Conservation (phyloP, 2,113 vertebrate genomes). For the Tragulus kanchil region DNA sequence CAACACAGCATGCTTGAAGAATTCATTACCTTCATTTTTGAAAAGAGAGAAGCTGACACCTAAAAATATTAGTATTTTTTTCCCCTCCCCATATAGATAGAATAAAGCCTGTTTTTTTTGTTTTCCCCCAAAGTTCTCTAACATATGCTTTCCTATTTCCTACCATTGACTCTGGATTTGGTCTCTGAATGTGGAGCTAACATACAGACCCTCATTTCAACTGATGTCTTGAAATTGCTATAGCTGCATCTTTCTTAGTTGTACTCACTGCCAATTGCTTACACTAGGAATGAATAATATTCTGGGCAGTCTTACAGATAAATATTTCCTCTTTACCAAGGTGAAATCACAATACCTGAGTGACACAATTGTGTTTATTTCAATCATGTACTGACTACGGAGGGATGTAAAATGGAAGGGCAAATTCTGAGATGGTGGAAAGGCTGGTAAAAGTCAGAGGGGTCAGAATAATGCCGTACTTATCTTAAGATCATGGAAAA, state of each 20-base stretch:
- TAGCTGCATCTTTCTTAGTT: neutral
- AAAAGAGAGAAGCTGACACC: constrained; percentile 3
- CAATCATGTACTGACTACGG: neutral
- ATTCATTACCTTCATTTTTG: constrained; percentile 44
- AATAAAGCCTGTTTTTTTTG: neutral
- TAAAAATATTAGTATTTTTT: neutral
- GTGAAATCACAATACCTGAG: neutral
- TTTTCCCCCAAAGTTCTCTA: neutral
- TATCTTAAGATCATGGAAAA: neutral
- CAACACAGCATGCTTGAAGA: neutral
- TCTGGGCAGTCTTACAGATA: constrained; percentile 1
- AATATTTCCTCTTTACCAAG: constrained; percentile 40
- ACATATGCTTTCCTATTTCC: neutral
- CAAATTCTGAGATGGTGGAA: neutral
- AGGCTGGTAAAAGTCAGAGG: neutral
- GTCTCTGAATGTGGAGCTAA: neutral
- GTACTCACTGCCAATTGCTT: neutral
- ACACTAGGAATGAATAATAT: constrained; percentile 30
- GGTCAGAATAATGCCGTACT: neutral
- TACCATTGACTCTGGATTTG: neutral
- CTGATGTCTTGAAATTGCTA: neutral
- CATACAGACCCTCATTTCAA: neutral
- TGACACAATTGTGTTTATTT: neutral
- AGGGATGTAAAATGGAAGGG: neutral
- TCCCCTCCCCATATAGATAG: neutral